These are phyloP conservation scores for Nyctalus aviator DNA, from an alignment of 2,797 vertebrate genomes.

Conservation along the genomic window DNA sequence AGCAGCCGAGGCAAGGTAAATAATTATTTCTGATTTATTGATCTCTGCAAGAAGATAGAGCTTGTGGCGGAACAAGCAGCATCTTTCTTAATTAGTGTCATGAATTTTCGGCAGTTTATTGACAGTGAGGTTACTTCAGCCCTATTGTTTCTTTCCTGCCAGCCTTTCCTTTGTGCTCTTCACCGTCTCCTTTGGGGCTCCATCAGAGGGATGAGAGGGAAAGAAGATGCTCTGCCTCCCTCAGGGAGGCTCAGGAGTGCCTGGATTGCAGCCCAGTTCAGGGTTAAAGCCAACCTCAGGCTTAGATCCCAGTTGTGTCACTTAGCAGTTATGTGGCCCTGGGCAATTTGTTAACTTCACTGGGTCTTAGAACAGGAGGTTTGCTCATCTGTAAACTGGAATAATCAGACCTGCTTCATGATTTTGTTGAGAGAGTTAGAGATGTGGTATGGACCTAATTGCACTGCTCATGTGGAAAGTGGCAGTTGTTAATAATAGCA, in stretches of 20 bases:
- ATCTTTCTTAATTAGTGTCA: conserved; percentile 81
- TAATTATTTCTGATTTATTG: conserved; percentile 81
- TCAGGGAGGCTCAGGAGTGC: background rate
- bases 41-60: conserved; percentile 80
- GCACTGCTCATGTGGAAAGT: background rate
- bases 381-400: conserved; percentile 1
- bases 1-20: conserved; percentile 75
- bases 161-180: background rate
- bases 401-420: background rate
- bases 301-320: background rate
- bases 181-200: background rate
- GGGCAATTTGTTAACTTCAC: background rate
- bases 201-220: background rate
- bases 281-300: background rate
- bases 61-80: conserved; percentile 66
- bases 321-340: background rate
- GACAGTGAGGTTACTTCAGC: conserved; percentile 40
- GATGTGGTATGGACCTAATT: background rate
- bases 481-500: background rate
- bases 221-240: conserved; percentile 10
- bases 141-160: conserved; percentile 60
- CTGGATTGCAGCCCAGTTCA: background rate
- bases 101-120: conserved; percentile 73
- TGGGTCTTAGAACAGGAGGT: conserved; percentile 6
- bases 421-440: conserved; percentile 35